A percentile compares a stretch with the other conserved stretches of the same genome.
phyloP scores from a whole-genome alignment of 2,113 vertebrate species.

The Gallinago media region DNA sequence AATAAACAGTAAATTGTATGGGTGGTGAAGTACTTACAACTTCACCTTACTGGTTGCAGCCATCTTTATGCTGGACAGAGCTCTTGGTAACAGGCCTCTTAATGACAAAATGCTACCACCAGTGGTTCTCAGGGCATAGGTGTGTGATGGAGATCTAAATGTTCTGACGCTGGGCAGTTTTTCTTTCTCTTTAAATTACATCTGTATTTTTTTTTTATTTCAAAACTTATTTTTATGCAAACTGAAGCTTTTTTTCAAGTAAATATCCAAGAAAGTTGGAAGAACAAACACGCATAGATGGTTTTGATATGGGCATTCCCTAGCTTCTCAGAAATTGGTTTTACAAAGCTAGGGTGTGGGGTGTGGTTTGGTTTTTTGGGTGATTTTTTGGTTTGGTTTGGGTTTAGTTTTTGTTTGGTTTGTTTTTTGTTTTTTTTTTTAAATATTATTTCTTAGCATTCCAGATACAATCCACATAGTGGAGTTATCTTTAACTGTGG shows the following conservation, averaged over 20 bases:
- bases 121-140: rapidly evolving
- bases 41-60: neutral
- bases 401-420: too few species aligned
- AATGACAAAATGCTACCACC: neutral
- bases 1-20: neutral
- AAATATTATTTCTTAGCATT: neutral
- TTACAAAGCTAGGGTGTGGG: neutral
- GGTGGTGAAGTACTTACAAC: neutral
- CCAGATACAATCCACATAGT: neutral
- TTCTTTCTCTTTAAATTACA: neutral
- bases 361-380: too few species aligned
- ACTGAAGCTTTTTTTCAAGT: neutral
- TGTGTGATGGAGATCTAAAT: neutral
- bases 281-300: rapidly evolving
- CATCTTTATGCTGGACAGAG: neutral
- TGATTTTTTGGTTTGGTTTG: neutral
- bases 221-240: neutral
- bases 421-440: too few species aligned
- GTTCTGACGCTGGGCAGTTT: neutral
- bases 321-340: neutral
- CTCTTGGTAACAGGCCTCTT: neutral
- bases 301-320: neutral
- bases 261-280: neutral
- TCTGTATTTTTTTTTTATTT: neutral
- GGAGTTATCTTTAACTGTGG: neutral